phyloP scores from a whole-genome alignment of 2,888 invertebrate genomes.

The Abrostola triplasia region DNA sequence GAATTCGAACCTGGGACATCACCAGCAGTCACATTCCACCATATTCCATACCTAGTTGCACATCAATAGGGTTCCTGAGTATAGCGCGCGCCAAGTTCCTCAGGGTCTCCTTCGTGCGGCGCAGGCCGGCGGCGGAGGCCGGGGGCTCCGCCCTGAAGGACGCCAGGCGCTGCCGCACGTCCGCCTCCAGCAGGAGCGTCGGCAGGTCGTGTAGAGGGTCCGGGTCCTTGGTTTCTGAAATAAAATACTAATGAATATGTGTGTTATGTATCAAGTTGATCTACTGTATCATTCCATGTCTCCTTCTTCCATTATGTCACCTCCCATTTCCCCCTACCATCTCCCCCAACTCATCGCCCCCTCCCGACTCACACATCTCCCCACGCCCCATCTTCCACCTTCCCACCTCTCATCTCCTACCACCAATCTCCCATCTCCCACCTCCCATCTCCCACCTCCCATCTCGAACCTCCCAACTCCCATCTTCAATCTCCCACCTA shows the following conservation, averaged over 20 bases:
- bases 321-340: too few species aligned
- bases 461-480: too few species aligned
- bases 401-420: too few species aligned
- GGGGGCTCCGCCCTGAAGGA: constrained; percentile 58
- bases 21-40: too few species aligned
- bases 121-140: constrained; percentile 66
- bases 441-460: too few species aligned
- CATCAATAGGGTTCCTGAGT: constrained; percentile 93
- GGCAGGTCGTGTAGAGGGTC: constrained; percentile 67
- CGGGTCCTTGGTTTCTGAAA: constrained; percentile 51
- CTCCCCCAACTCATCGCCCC: too few species aligned
- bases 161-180: constrained; percentile 54
- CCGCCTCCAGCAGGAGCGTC: constrained; percentile 64
- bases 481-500: neutral
- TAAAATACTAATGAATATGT: too few species aligned
- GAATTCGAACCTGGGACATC: too few species aligned
- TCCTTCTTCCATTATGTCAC: neutral
- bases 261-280: too few species aligned
- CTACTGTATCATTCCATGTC: neutral
- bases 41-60: constrained; percentile 87
- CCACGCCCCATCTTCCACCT: too few species aligned
- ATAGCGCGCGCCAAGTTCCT: constrained; percentile 92
- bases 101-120: constrained; percentile 89
- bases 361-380: too few species aligned
- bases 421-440: too few species aligned